Base-by-base conservation (phyloP, 2,888 invertebrate genomes). In the Xestia ashworthii region DNA sequence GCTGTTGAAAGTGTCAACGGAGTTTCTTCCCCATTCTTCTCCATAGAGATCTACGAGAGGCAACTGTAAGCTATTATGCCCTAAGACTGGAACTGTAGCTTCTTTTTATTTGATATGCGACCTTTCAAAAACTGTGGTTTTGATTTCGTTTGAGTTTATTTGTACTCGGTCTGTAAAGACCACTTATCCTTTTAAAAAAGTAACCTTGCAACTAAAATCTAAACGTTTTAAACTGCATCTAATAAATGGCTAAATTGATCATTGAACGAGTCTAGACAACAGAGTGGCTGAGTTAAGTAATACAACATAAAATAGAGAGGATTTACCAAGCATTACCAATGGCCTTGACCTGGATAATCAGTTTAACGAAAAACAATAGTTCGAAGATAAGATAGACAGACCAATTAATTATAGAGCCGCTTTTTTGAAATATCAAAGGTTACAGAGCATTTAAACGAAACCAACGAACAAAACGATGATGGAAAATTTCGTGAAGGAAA, bases 281-380 rank as follows among this genome's bases (percentile, higher is more conserved):
- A 69, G 22, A 74, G 74, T 6, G 32, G 38, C 46, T n/a, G 38
- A 44, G 48, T 32, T 50, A 74, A 79, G 53, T 64, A 25, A 58
- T 46, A 68, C 48, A 74, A 71, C 41, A 60, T 38, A 50, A 55
- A 74, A 70, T 71, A 82, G 75, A 74, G 65, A 69, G 66, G 72
- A 71, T 78, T 80, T 69, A 70, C 76, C 73, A 71, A 87, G 32
- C 62, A 74, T 66, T 76, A 69, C 62, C 16, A 22, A 25, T 48
- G 60, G 48, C 78, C 87, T 81, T 87, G 85, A 74, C 80, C 87
- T 19, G 58, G 69, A 80, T 81, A 68, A 68, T 48, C 69, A 60
- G 75, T 76, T 86, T 71, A 82, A 80, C 73, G 68, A 70, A 87
- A 85, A 78, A 77, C 76, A 80, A 86, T 82, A 64, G 73, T 75